Evolutionary conservation across 1,140 invertebrate species (phyloP).

Genomic region (Dendroctonus valens): DNA sequence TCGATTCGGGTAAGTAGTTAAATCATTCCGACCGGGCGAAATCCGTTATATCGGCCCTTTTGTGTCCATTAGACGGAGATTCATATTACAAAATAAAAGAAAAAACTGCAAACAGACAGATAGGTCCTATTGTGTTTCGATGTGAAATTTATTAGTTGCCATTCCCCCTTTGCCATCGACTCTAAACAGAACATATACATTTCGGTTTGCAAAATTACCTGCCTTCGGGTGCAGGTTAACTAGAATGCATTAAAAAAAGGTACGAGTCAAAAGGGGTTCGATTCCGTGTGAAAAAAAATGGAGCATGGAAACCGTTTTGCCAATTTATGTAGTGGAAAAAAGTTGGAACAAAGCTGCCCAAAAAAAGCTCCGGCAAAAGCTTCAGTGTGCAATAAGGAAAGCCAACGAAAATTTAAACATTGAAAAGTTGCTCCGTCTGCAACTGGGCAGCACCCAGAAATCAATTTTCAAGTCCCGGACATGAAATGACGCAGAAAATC

Average conservation of each 20-base stretch:
- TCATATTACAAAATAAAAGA: conserved; percentile 19
- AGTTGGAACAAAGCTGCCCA: neutral
- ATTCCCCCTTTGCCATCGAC: conserved; percentile 12
- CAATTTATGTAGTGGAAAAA: conserved; percentile 24
- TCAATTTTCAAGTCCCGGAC: too few species aligned
- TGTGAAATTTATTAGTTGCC: conserved; percentile 29
- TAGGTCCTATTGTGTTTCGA: conserved; percentile 24
- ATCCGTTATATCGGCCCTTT: conserved; percentile 23
- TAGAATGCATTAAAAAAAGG: conserved; percentile 9
- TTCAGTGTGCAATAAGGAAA: too few species aligned
- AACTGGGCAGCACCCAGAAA: too few species aligned
- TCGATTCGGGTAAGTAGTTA: neutral
- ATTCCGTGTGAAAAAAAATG: neutral
- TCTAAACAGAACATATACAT: conserved; percentile 17
- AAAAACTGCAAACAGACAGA: conserved; percentile 27
- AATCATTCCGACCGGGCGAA: neutral
- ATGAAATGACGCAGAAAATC: too few species aligned
- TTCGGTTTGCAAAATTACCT: conserved; percentile 15
- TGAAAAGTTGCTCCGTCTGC: too few species aligned
- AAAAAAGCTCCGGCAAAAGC: neutral
- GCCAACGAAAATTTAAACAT: too few species aligned
- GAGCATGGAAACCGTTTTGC: conserved; percentile 11
- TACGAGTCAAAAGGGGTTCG: conserved; percentile 14
- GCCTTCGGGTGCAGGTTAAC: conserved; percentile 12
- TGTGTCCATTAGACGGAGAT: conserved; percentile 25